Conservation (phyloP, 2,797 vertebrate genomes). For the Antrozous pallidus region DNA sequence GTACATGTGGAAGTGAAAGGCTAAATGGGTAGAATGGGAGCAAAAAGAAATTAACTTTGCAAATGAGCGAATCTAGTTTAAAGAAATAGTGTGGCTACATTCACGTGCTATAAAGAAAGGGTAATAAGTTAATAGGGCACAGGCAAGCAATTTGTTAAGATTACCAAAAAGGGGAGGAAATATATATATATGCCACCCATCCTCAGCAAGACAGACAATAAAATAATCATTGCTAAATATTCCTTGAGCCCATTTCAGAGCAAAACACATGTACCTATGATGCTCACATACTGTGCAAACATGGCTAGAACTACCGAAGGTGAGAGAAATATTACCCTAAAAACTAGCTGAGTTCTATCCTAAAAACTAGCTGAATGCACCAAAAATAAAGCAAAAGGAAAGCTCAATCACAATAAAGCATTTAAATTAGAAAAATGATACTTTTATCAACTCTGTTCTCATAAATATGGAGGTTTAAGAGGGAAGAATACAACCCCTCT, state of each 20-base stretch:
- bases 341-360: not conserved
- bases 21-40: not conserved
- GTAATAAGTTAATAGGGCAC: not conserved
- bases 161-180: not conserved
- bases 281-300: not conserved
- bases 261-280: not conserved
- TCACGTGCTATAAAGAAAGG: not conserved
- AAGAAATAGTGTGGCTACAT: not conserved
- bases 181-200: not conserved
- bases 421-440: not conserved
- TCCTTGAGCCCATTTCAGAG: not conserved
- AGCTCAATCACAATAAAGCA: not conserved
- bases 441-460: not conserved
- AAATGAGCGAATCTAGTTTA: not conserved
- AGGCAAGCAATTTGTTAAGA: not conserved
- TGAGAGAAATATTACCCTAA: not conserved
- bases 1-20: not conserved
- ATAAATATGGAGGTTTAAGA: not conserved
- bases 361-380: not conserved
- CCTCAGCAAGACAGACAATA: not conserved
- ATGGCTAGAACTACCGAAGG: not conserved
- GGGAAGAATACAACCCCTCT: too few relatives aligned
- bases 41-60: not conserved
- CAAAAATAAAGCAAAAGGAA: not conserved
- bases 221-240: not conserved